These are phyloP conservation scores for Brevimyrus niger DNA, from an alignment of 2,113 vertebrate genomes.

Conservation along the genomic window DNA sequence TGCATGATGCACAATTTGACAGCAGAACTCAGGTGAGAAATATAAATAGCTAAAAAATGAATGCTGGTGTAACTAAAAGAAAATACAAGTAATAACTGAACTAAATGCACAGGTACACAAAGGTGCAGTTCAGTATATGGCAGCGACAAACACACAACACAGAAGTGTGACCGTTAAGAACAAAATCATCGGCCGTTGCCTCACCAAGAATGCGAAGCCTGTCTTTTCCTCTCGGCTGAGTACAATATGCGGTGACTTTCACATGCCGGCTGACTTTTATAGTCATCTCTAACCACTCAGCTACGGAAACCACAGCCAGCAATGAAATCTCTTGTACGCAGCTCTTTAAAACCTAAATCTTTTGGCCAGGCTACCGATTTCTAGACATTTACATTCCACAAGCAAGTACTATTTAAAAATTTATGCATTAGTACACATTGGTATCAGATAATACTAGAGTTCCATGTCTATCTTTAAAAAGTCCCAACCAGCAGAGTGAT, in stretches of 20 bases:
- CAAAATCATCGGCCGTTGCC: not conserved
- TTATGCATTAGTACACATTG: not conserved
- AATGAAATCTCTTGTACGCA: not conserved
- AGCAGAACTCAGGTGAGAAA: not conserved
- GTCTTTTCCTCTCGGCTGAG: not conserved
- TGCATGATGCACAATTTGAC: not conserved
- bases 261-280: not conserved
- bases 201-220: not conserved
- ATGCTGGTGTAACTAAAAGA: not conserved
- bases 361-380: not conserved
- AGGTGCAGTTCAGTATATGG: not conserved
- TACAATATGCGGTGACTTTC: not conserved
- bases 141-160: not conserved
- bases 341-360: not conserved
- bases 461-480: not conserved
- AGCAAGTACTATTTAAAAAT: not conserved
- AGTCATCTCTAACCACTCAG: not conserved
- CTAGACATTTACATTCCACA: not conserved
- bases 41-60: not conserved
- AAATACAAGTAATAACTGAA: not conserved
- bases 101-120: not conserved
- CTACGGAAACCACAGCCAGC: not conserved
- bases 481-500: not conserved
- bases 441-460: not conserved
- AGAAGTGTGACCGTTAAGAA: not conserved